Percentiles rank a stretch among this genome's conserved stretches.
phyloP scores from a whole-genome alignment of 2,113 vertebrate species.

The Cromileptes altivelis region DNA sequence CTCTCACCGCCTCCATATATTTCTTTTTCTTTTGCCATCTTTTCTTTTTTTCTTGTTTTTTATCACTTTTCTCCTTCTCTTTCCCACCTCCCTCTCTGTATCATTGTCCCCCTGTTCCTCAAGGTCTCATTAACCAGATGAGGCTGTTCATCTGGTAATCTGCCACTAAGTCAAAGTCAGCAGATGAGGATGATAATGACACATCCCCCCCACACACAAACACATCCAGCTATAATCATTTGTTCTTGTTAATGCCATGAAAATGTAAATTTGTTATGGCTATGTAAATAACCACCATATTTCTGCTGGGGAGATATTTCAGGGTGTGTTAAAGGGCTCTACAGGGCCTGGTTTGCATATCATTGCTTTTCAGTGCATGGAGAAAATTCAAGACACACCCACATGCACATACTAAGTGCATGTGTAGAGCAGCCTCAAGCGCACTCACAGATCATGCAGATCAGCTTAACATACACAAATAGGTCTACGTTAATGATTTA shows the following conservation, averaged over 20 bases:
- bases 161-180: conserved; percentile 68
- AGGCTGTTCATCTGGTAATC: conserved; percentile 59
- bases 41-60: conserved; percentile 22
- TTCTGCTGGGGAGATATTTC: conserved; percentile 57
- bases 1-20: conserved; percentile 53
- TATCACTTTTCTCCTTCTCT: not conserved
- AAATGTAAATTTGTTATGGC: conserved; percentile 62
- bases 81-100: not conserved
- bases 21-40: conserved; percentile 15
- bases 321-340: conserved; percentile 49
- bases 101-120: conserved; percentile 24
- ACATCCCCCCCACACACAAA: conserved; percentile 2
- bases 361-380: conserved; percentile 57
- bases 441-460: conserved; percentile 29
- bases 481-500: conserved; percentile 42
- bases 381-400: not conserved
- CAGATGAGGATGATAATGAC: conserved; percentile 62
- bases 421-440: conserved; percentile 14
- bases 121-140: conserved; percentile 70
- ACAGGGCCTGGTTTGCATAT: conserved; percentile 52
- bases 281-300: conserved; percentile 59
- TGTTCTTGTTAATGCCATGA: conserved; percentile 64
- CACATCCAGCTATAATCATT: conserved; percentile 48
- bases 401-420: conserved; percentile 28
- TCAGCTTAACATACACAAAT: conserved; percentile 38